phyloP scores from a whole-genome alignment of 1,140 invertebrate species.

The Euwallacea fornicatus region DNA sequence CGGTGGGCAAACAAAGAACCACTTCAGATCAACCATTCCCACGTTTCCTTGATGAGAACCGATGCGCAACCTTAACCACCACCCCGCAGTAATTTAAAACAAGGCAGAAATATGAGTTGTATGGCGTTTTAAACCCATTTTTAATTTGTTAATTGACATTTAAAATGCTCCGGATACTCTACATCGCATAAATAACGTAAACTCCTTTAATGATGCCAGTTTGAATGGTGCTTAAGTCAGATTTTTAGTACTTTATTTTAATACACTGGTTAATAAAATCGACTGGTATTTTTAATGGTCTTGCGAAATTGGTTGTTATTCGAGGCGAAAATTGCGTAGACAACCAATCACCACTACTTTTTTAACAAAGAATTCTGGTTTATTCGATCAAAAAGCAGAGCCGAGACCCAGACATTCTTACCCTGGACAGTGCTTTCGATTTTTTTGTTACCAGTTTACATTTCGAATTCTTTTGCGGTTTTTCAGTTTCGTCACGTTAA shows the following conservation, averaged over 20 bases:
- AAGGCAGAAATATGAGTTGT: conserved; percentile 27
- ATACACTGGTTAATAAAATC: neutral
- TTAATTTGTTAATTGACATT: conserved; percentile 27
- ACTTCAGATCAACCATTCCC: conserved; percentile 10
- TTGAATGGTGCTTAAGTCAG: conserved; percentile 12
- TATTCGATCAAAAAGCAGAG: too few relatives aligned
- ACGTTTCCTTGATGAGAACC: conserved; percentile 15
- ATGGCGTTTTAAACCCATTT: conserved; percentile 18
- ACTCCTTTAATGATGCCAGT: conserved; percentile 17
- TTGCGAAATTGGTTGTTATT: neutral
- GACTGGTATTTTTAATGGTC: neutral
- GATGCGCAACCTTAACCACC: conserved; percentile 23
- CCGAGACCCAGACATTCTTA: too few relatives aligned
- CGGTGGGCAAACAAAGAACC: neutral
- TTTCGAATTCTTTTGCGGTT: too few relatives aligned
- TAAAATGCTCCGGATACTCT: conserved; percentile 21
- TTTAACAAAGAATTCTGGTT: too few relatives aligned
- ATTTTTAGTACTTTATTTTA: conserved; percentile 14
- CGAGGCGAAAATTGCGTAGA: too few relatives aligned
- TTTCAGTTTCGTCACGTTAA: too few relatives aligned
- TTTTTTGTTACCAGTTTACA: too few relatives aligned
- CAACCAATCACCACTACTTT: too few relatives aligned
- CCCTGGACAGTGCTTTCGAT: too few relatives aligned
- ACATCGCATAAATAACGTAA: conserved; percentile 24
- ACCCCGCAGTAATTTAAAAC: conserved; percentile 19